Evolutionary conservation across 2,797 vertebrate genomes (phyloP), one percentile per base, ranked within the genome.

Genomic region (Odontamblyopus rebecca): DNA sequence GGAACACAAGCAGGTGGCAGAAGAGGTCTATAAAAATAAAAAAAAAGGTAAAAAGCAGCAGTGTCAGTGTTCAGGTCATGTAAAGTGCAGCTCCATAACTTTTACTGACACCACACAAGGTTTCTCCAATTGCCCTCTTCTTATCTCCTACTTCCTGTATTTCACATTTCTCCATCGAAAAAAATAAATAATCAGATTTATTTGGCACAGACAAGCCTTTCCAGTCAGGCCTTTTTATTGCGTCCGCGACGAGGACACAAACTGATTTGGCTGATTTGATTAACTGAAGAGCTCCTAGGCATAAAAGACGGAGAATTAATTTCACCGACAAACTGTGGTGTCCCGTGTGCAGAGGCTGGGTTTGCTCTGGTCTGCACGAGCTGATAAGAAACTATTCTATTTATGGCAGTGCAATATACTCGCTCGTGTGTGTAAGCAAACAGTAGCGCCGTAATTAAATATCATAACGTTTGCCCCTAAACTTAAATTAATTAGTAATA

Each of bases 241-340:
- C 76, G 72, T 72, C 68, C 62, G 75, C 53, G 53, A 72, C 70
- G 69, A 86, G 69, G 68, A 83, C 74, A 80, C 83, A 84, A 86
- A 87, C 80, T 78, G 74, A 88, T 90, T 90, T 82, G 27, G 80
- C 70, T 88, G 86, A 91, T 93, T 88, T 91, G 86, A 92, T 93
- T 93, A 91, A 92, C 76, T 71, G 85, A 81, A 79, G 85, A 88
- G 80, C 79, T 82, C 78, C 85, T 86, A 73, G 68, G 66, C 74
- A 88, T 83, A 86, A 88, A 85, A 83, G 73, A 86, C 66, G 76
- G 60, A 16, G 65, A 85, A 91, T 90, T 91, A 79, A 86, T 91
- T 89, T 86, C 57, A 74, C 62, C 78, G 82, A 86, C 82, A 84
- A 84, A 84, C 56, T 54, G 84, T 77, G 69, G 61, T 72, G 73